phyloP scores from a whole-genome alignment of 2,888 invertebrate genomes.

The Pollenia griseotomentosa region DNA sequence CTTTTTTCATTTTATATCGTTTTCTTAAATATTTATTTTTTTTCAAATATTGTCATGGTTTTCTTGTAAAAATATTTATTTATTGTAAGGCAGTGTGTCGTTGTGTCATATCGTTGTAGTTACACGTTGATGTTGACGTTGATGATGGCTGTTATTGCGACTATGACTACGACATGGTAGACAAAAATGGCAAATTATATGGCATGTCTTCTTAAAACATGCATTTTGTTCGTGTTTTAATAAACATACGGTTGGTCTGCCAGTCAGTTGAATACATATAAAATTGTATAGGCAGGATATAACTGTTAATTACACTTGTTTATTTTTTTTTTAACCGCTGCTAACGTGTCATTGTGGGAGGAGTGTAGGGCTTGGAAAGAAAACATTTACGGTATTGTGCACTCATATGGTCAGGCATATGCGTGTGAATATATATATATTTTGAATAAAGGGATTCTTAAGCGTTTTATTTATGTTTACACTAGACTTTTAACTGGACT shows the following conservation, averaged over 20 bases:
- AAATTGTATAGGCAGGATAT: slow-evolving; percentile 64
- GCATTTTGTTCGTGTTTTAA: slow-evolving; percentile 45
- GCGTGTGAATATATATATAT: background rate
- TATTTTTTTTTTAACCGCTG: slow-evolving; percentile 15
- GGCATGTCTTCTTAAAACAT: slow-evolving; percentile 50
- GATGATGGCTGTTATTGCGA: slow-evolving; percentile 73
- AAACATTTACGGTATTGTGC: background rate
- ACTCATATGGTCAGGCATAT: background rate
- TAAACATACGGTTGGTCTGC: slow-evolving; percentile 35
- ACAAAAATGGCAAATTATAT: slow-evolving; percentile 12
- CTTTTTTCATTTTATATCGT: background rate
- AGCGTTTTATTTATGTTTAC: background rate
- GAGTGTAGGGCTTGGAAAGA: slow-evolving; percentile 10
- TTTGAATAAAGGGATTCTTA: background rate
- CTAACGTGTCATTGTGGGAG: slow-evolving; percentile 46
- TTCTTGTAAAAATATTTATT: slow-evolving; percentile 57
- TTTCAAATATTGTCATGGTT: slow-evolving; percentile 52
- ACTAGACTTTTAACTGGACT: background rate
- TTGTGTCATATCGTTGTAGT: slow-evolving; percentile 58
- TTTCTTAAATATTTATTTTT: background rate
- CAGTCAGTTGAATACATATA: slow-evolving; percentile 20
- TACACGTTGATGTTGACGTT: slow-evolving; percentile 73
- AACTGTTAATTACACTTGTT: slow-evolving; percentile 71
- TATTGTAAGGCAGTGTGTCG: slow-evolving; percentile 66
- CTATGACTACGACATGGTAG: slow-evolving; percentile 60